Percentiles rank a stretch among this genome's conserved stretches.
phyloP scores from a whole-genome alignment of 2,888 invertebrate species.

The Magallana nippona region DNA sequence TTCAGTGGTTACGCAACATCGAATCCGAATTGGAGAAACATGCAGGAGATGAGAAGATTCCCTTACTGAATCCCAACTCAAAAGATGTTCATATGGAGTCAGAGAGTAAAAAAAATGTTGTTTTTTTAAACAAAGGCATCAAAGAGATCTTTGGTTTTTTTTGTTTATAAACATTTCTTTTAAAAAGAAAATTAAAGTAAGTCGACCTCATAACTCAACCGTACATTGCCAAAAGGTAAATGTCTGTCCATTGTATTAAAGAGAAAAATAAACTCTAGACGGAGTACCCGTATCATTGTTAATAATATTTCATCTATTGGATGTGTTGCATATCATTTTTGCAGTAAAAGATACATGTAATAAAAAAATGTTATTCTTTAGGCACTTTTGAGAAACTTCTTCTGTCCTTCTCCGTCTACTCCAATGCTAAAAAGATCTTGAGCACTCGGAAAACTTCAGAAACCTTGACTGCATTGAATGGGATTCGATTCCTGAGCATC shows the following conservation, averaged over 20 bases:
- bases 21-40: not conserved
- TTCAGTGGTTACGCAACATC: not conserved
- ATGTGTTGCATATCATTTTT: too few species aligned
- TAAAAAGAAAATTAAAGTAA: too few species aligned
- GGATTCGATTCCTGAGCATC: slow-evolving; percentile 82
- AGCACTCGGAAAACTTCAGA: slow-evolving; percentile 57
- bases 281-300: too few species aligned
- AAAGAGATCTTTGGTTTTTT: too few species aligned
- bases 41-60: not conserved
- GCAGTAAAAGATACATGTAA: too few species aligned
- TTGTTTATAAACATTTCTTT: too few species aligned
- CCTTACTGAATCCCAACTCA: not conserved
- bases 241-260: too few species aligned
- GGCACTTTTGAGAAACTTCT: slow-evolving; percentile 46
- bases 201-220: too few species aligned
- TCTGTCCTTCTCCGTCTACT: slow-evolving; percentile 62
- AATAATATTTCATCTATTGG: too few species aligned
- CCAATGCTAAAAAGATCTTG: slow-evolving; percentile 63
- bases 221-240: too few species aligned
- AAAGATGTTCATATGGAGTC: slow-evolving; percentile 1
- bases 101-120: not conserved
- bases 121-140: too few species aligned
- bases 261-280: too few species aligned
- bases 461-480: slow-evolving; percentile 85
- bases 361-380: not conserved